These are phyloP conservation scores for Drosophila borealis DNA, from an alignment of 2,888 invertebrate species.

Conservation along the genomic window DNA sequence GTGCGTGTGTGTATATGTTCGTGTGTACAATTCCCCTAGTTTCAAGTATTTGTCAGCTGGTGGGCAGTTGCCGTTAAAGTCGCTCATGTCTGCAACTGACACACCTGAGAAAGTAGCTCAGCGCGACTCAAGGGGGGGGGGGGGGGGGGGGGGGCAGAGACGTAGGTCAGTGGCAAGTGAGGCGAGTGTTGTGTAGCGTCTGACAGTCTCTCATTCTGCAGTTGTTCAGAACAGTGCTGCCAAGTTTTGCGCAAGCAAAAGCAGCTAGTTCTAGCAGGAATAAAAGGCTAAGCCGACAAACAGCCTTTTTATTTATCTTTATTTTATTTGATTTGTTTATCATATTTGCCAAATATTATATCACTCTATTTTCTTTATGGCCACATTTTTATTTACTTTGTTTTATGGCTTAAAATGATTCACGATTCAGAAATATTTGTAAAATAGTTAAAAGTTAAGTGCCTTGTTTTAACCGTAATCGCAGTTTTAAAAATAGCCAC, in stretches of 20 bases:
- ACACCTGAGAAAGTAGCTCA: conserved; percentile 70
- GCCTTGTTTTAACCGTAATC: neutral
- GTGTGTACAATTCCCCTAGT: conserved; percentile 22
- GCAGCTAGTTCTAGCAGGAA: neutral
- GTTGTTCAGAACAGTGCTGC: neutral
- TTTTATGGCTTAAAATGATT: too few species aligned
- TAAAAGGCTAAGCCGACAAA: neutral
- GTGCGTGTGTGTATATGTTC: neutral
- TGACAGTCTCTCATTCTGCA: conserved; percentile 6
- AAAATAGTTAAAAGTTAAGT: neutral
- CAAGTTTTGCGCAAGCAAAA: neutral
- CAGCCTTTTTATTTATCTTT: too few species aligned
- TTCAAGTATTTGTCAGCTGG: conserved; percentile 47
- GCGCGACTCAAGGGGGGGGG: conserved; percentile 13
- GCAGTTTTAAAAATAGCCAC: neutral
- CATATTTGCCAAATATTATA: too few species aligned
- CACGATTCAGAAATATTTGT: neutral
- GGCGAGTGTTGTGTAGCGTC: neutral
- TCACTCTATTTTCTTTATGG: too few species aligned
- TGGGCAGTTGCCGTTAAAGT: conserved; percentile 31
- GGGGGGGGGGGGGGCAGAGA: too few species aligned
- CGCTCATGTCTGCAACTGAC: conserved; percentile 41
- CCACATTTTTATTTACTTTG: too few species aligned
- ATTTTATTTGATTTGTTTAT: too few species aligned
- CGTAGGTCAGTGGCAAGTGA: neutral